Evolutionary conservation across 2,113 vertebrate species (phyloP), one percentile per base, ranked within the genome.

Genomic region (Dolichallabes microphthalmus): DNA sequence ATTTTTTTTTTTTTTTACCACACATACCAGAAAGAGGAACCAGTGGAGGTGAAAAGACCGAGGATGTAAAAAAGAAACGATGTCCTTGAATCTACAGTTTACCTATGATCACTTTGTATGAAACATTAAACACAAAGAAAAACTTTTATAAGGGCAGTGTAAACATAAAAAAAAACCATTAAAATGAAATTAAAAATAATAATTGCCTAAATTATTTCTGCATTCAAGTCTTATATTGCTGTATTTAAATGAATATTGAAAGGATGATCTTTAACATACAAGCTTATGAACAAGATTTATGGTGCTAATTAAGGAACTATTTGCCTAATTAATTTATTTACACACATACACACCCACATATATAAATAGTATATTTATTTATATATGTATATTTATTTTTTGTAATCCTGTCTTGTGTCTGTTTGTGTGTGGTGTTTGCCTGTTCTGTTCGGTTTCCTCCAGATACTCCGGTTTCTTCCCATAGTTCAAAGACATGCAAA

Each of bases 31-130:
- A 76, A 86, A n/a, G 11, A 39, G 45, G 63, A 55, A 73, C 39
- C 45, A 17, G 73, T 53, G 45, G 4, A 83, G 35, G 57, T 79
- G 81, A 78, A 76, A 83, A 83, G 45, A 87, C 50, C 57, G 35
- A 57, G 27, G 50, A 63, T n/a, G 0, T 4, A n/a, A 55, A 75
- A 73, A 8, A 73, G 22, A 20, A 74, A 73, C 17, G 45, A 25
- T 86, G 77, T 83, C 66, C 79, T 83, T 63, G 79, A 85, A 73
- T 30, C 27, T 60, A 13, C 35, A 55, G 13, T 68, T 52, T 50
- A 14, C 27, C 82, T 27, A 19, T 77, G 78, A 85, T 82, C 78
- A 77, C 13, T 64, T 45, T 35, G 22, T 79, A n/a, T 73, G 25
- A 88, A 77, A 85, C 30, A 50, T 8, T 60, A 57, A 57, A 78